Percentiles rank a stretch among this genome's conserved stretches.
Evolutionary conservation across 2,113 vertebrate species (phyloP).

Genomic region (Butorides virescens): DNA sequence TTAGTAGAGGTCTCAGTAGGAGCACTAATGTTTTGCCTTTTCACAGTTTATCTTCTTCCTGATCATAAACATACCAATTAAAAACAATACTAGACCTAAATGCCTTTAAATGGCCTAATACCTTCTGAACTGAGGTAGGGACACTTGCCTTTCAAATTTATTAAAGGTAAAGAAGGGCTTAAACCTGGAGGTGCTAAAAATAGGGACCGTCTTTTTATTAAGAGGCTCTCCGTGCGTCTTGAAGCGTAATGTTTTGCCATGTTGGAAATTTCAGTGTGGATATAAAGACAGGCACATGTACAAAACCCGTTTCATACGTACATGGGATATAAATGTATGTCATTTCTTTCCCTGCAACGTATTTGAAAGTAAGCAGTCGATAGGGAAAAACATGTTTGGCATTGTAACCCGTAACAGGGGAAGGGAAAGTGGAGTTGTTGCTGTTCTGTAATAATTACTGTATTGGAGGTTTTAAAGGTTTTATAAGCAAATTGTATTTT

Average conservation of each 20-base stretch:
- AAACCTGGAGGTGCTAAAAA: not conserved
- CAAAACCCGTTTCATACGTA: not conserved
- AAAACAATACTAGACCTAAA: conserved; percentile 63
- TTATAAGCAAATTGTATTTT: conserved; percentile 20
- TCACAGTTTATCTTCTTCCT: conserved; percentile 66
- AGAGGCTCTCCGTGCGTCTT: not conserved
- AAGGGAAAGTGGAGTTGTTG: not conserved
- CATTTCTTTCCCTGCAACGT: not conserved
- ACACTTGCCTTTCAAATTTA: not conserved
- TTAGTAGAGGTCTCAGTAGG: conserved; percentile 68
- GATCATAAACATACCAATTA: conserved; percentile 71
- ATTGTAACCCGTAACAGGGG: not conserved
- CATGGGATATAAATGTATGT: not conserved
- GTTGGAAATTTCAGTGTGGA: not conserved
- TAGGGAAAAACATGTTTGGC: not conserved
- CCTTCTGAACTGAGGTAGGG: conserved; percentile 14
- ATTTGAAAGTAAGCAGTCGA: not conserved
- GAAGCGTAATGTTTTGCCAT: not conserved
- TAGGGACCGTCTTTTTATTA: not conserved
- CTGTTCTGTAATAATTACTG: conserved; percentile 22
- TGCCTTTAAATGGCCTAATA: conserved; percentile 47
- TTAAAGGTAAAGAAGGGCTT: not conserved
- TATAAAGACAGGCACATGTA: not conserved
- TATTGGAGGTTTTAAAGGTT: not conserved
- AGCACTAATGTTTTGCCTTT: conserved; percentile 76